A percentile compares a stretch with the other conserved stretches of the same genome.
Conservation (phyloP, 2,797 vertebrate species). For the Bufotes viridis region DNA sequence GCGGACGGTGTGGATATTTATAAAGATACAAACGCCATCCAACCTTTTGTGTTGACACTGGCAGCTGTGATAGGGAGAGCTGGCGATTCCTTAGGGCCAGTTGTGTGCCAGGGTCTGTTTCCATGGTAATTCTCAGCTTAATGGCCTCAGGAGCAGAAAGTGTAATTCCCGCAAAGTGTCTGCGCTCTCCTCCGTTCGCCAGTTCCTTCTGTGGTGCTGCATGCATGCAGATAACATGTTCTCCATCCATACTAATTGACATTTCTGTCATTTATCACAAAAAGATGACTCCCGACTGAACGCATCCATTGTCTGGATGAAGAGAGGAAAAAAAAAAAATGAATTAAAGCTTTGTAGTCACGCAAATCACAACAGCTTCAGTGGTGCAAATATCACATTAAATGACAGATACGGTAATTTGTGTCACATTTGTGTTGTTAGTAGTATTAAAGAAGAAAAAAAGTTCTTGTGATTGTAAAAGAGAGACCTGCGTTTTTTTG, state of each 20-base stretch:
- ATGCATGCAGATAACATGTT: constrained; percentile 40
- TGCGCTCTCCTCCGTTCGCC: constrained; percentile 11
- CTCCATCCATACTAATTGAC: background rate
- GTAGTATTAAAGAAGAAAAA: background rate
- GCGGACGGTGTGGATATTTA: constrained; percentile 19
- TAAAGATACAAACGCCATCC: constrained; percentile 38
- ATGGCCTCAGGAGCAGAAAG: constrained; percentile 52
- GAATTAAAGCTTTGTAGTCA: background rate
- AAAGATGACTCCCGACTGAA: background rate
- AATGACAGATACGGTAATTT: background rate
- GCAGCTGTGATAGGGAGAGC: constrained; percentile 49
- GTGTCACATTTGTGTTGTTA: background rate
- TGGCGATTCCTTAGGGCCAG: constrained; percentile 55
- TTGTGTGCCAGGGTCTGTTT: constrained; percentile 25
- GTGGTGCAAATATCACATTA: constrained; percentile 5
- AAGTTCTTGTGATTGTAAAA: background rate
- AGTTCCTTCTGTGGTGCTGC: constrained; percentile 26
- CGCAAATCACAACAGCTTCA: background rate
- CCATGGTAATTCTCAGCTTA: constrained; percentile 29
- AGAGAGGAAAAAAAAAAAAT: background rate
- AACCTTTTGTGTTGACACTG: constrained; percentile 53
- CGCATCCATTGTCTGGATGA: constrained; percentile 7
- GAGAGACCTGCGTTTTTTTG: background rate
- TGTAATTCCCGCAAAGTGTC: constrained; percentile 34
- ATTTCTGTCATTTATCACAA: constrained; percentile 29